These are phyloP conservation scores for Nibea albiflora DNA, from an alignment of 2,113 vertebrate species.

Conservation along the genomic window DNA sequence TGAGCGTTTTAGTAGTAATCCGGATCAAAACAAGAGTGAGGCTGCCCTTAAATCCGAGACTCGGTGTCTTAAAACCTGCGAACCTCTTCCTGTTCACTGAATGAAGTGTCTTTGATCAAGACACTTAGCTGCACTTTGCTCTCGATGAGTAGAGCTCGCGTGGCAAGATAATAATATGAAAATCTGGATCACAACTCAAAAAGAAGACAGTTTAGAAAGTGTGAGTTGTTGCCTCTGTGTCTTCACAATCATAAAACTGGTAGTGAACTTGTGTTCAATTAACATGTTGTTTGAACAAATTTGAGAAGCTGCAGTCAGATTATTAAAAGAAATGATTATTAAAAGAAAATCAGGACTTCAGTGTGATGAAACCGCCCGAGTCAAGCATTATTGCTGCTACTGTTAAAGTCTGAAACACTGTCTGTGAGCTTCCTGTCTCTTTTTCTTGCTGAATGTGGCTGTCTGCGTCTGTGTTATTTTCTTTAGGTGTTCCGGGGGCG, in stretches of 20 bases:
- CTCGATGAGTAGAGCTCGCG: neutral
- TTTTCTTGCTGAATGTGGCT: neutral
- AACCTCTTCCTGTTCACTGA: neutral
- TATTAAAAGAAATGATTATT: neutral
- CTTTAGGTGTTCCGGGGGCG: conserved; percentile 87
- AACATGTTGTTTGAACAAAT: neutral
- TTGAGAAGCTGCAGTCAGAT: neutral
- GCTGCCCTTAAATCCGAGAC: neutral
- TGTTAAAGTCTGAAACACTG: neutral
- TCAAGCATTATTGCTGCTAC: neutral
- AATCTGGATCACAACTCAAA: neutral
- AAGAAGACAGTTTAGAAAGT: neutral
- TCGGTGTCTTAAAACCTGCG: neutral
- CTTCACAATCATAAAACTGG: too few species aligned
- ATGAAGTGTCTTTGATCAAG: conserved; percentile 19
- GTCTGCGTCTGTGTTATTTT: conserved; percentile 35
- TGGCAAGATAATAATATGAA: neutral
- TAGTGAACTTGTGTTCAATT: too few species aligned
- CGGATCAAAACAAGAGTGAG: neutral
- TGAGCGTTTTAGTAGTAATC: neutral
- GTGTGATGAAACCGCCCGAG: neutral
- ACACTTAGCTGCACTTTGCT: conserved; percentile 4
- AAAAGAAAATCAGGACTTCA: neutral
- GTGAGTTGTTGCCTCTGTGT: too few species aligned
- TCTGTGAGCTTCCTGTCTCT: neutral